These are phyloP conservation scores for Hydropsyche tenuis DNA, from an alignment of 1,140 invertebrate genomes.

Conservation along the genomic window DNA sequence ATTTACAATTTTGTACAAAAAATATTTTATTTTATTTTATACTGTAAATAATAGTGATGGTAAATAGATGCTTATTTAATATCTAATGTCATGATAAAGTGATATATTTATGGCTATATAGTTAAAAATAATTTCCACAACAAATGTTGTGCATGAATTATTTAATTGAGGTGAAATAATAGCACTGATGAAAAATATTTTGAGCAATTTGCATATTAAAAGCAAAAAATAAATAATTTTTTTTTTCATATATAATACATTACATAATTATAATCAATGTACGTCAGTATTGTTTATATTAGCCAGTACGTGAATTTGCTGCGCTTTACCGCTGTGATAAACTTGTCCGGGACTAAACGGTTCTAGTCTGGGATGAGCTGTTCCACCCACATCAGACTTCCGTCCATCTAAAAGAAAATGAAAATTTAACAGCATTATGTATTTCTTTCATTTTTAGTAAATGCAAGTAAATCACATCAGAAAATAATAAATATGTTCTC, in stretches of 20 bases:
- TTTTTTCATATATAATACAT: too few relatives aligned
- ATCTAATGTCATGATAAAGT: conserved; percentile 19
- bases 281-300: conserved; percentile 51
- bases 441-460: too few relatives aligned
- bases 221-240: neutral
- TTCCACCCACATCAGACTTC: conserved; percentile 54
- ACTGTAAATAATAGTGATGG: neutral
- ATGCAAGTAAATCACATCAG: too few relatives aligned
- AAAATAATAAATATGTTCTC: too few relatives aligned
- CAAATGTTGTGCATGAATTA: neutral
- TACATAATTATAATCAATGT: conserved; percentile 12
- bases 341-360: conserved; percentile 87
- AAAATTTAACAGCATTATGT: too few relatives aligned
- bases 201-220: neutral
- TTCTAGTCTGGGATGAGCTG: conserved; percentile 73
- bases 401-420: conserved; percentile 48
- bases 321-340: conserved; percentile 86
- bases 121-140: neutral
- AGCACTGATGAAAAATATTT: neutral
- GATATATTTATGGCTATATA: neutral
- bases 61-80: neutral
- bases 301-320: conserved; percentile 85
- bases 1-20: conserved; percentile 29
- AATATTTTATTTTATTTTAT: conserved; percentile 6
- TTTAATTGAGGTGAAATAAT: neutral